Base-by-base conservation (phyloP, 1,140 invertebrate species). In the Drosophila ficusphila region DNA sequence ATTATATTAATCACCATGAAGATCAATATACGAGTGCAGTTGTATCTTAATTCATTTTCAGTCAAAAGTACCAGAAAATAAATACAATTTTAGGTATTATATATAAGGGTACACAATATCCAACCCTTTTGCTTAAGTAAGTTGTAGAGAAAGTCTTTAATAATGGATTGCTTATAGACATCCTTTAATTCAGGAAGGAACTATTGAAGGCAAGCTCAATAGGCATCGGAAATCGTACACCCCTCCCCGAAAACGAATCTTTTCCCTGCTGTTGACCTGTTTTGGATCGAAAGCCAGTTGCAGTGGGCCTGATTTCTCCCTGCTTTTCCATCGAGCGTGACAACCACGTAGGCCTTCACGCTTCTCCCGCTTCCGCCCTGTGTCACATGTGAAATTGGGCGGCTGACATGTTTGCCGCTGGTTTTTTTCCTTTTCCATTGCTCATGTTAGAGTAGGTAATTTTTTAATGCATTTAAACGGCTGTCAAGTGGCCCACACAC, bases 391-490 rank as follows among this genome's bases (percentile, higher is more conserved):
- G 74, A 83, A 78, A 78, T 79, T 82, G 58, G 56, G 68, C 51
- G 73, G 64, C 56, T 77, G 56, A 82, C 60, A 73, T 77, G 60
- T 72, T 25, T 57, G 51, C 31, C 68, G 41, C 52, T 41, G 48
- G 48, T 18, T 29, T 54, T 33, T 54, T 33, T 61, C 12, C 33
- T 38, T 61, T 68, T 23, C 36, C 42, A 53, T 54, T 48, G 42
- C 51, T 69, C 58, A 38, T 69, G 38, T 44, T 49, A 42, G 25
- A 61, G 38, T 74, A 51, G 62, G 79, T 82, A 82, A 82, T 85
- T 82, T 82, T 82, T 82, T 85, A 82, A 82, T 82, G 75, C 79
- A 79, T 85, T 82, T 82, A 85, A 82, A 82, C 69, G 79, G 79
- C 79, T 85, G 79, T 85, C 79, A 82, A 82, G 79, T 82, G 79